Evolutionary conservation across 64 coral and sea anemone species (phyloP).

Genomic region (Stichodactyla helianthus): DNA sequence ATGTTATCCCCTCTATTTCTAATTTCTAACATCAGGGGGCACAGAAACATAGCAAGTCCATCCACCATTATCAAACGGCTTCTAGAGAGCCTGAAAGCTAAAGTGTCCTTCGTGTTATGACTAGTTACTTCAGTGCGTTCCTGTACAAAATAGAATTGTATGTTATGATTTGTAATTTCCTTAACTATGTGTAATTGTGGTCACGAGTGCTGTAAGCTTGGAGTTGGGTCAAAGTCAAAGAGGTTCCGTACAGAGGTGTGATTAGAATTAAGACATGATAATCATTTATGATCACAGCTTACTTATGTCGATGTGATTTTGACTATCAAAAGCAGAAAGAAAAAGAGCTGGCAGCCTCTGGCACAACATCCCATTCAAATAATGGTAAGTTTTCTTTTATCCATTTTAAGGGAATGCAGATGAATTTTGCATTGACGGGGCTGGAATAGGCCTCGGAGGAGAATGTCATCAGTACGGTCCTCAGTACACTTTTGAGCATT

Average conservation of each 20-base stretch:
- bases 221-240: conserved; percentile 22
- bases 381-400: background rate
- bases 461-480: too few species aligned
- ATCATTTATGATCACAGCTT: background rate
- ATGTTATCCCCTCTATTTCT: background rate
- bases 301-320: background rate
- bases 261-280: background rate
- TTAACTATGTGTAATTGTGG: conserved; percentile 65
- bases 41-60: too few species aligned
- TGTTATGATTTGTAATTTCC: background rate
- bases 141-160: background rate
- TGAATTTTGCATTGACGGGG: too few species aligned
- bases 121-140: background rate
- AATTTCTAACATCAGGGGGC: too few species aligned
- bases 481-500: too few species aligned
- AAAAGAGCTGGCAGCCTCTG: background rate
- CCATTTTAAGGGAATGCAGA: too few species aligned
- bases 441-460: too few species aligned
- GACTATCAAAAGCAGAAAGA: background rate
- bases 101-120: too few species aligned
- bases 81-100: too few species aligned
- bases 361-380: background rate
- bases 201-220: conserved; percentile 86
- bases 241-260: conserved; percentile 34
- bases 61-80: too few species aligned